These are phyloP conservation scores for Emydoidea blandingii DNA, from an alignment of 2,797 vertebrate genomes.

Conservation along the genomic window DNA sequence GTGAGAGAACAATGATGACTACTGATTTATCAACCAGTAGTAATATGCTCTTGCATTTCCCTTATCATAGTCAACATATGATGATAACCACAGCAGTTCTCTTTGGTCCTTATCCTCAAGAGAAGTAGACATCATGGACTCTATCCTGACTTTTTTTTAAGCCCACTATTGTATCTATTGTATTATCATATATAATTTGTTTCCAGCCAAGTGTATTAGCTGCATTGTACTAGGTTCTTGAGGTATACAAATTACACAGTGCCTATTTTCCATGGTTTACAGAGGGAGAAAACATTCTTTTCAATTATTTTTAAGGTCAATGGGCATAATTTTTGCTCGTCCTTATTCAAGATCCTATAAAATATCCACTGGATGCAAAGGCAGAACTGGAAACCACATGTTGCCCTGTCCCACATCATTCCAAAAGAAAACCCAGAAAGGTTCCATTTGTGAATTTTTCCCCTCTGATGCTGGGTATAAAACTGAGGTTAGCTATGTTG, in stretches of 20 bases:
- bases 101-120: neutral
- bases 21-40: neutral
- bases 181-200: neutral
- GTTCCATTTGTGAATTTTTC: neutral
- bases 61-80: neutral
- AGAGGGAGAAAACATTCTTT: neutral
- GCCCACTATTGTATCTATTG: neutral
- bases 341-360: neutral
- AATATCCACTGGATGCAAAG: neutral
- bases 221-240: neutral
- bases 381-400: neutral
- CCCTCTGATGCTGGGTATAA: neutral
- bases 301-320: neutral
- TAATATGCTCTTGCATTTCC: neutral
- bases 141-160: neutral
- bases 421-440: neutral
- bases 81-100: neutral
- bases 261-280: neutral
- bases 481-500: neutral
- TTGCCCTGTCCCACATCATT: rapidly evolving
- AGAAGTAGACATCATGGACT: neutral
- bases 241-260: neutral
- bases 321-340: neutral
- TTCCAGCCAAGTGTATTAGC: neutral
- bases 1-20: neutral